Conservation (phyloP, 2,888 invertebrate species). For the Cosmopolites sordidus region DNA sequence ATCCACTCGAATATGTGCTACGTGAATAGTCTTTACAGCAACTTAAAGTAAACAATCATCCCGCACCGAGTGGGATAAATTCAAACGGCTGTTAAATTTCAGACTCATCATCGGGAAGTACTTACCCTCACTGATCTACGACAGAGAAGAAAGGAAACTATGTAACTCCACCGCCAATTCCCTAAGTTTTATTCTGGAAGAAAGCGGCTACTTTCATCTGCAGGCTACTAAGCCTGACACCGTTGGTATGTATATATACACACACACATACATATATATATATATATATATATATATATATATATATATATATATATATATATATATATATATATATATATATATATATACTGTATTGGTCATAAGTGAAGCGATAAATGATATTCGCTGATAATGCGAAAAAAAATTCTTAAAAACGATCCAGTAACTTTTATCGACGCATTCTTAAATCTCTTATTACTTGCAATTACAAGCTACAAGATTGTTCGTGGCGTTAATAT, state of each 20-base stretch:
- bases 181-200: constrained; percentile 46
- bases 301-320: too few species aligned
- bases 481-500: too few species aligned
- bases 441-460: too few species aligned
- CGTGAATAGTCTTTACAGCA: background rate
- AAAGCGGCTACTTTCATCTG: constrained; percentile 65
- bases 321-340: too few species aligned
- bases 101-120: constrained; percentile 50
- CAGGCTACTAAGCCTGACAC: constrained; percentile 90
- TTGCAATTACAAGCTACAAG: too few species aligned
- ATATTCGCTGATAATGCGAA: too few species aligned
- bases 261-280: too few species aligned
- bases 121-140: constrained; percentile 58
- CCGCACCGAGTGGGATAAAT: background rate
- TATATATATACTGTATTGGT: too few species aligned
- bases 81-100: constrained; percentile 19
- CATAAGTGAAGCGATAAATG: too few species aligned
- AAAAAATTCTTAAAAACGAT: too few species aligned
- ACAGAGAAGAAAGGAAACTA: constrained; percentile 50
- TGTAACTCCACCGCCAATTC: constrained; percentile 53
- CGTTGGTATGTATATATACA: constrained; percentile 62
- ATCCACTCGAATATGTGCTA: constrained; percentile 26
- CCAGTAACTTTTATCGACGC: too few species aligned
- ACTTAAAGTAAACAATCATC: background rate
- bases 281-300: too few species aligned